These are phyloP conservation scores for Kryphioiulus occultus DNA, from an alignment of 2,888 invertebrate species.

Conservation along the genomic window DNA sequence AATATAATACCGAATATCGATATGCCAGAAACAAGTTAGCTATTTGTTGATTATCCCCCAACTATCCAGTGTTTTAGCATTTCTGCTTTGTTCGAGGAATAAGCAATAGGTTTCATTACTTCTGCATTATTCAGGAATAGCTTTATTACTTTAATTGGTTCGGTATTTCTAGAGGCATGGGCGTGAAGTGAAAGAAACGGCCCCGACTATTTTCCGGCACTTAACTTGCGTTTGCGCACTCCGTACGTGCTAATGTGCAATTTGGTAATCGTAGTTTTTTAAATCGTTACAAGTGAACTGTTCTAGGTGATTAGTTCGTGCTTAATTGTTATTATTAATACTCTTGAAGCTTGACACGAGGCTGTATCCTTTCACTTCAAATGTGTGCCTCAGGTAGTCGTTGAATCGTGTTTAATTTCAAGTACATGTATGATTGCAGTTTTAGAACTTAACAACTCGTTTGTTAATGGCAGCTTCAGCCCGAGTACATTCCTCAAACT, in stretches of 20 bases:
- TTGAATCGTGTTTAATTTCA: conserved; percentile 3
- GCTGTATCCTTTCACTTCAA: background rate
- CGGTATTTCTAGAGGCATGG: background rate
- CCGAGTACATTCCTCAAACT: conserved; percentile 38
- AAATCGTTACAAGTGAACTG: background rate
- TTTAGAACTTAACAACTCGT: conserved; percentile 16
- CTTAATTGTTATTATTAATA: background rate
- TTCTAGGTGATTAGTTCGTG: background rate
- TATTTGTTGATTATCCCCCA: conserved; percentile 32
- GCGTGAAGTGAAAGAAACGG: background rate
- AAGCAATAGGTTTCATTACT: background rate
- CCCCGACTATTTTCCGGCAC: background rate
- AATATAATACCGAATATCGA: conserved; percentile 13
- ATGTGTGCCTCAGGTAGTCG: background rate
- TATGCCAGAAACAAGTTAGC: conserved; percentile 36
- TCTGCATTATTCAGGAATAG: conserved; percentile 12
- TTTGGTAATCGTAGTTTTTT: background rate
- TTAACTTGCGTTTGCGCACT: background rate
- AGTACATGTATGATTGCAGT: background rate
- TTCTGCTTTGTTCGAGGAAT: background rate
- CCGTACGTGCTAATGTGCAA: background rate
- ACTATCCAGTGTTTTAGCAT: conserved; percentile 22
- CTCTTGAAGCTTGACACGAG: background rate
- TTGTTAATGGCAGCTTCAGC: conserved; percentile 40
- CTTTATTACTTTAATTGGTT: conserved; percentile 13